Conservation (phyloP, 2,113 vertebrate species). For the Apodemus sylvaticus region DNA sequence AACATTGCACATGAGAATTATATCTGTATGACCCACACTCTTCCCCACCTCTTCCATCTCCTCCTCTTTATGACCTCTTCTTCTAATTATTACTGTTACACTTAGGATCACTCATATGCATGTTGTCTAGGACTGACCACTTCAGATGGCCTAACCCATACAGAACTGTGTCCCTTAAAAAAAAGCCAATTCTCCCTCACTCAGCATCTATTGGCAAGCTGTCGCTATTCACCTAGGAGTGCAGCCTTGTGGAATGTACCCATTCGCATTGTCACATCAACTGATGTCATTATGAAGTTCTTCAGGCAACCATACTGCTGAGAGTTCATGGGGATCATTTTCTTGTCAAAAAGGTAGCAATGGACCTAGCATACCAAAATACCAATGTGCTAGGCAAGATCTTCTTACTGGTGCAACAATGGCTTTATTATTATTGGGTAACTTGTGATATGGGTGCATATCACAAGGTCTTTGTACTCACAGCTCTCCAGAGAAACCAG, state of each 20-base stretch:
- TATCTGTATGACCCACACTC: background rate
- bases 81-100: background rate
- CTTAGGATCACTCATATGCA: background rate
- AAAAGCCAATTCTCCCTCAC: background rate
- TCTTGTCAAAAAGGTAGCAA: background rate
- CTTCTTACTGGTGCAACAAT: background rate
- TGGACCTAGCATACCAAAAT: background rate
- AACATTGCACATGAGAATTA: background rate
- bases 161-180: background rate
- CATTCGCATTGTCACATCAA: background rate
- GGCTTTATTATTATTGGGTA: background rate
- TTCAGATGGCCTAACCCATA: background rate
- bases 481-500: background rate
- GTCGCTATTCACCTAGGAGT: background rate
- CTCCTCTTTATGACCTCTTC: background rate
- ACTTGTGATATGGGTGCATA: background rate
- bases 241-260: background rate
- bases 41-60: background rate
- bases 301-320: background rate
- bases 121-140: background rate
- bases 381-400: background rate
- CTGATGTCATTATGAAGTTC: background rate
- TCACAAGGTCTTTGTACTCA: background rate
- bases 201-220: background rate
- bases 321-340: background rate